A percentile compares a stretch with the other conserved stretches of the same genome.
These are phyloP conservation scores for Ranitomeya variabilis DNA, from an alignment of 2,113 vertebrate genomes.

Conservation along the genomic window DNA sequence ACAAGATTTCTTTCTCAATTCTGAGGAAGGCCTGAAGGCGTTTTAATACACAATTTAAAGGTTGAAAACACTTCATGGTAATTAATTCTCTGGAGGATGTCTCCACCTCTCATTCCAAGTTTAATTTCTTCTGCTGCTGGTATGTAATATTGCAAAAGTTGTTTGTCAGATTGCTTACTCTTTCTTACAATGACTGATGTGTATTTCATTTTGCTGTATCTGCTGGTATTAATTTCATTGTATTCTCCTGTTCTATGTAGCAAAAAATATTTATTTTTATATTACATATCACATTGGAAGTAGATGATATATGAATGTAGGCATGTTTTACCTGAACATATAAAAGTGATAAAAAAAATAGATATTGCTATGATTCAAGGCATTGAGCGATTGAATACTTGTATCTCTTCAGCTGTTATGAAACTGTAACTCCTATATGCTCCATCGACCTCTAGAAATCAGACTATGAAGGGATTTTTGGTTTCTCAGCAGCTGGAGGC, in stretches of 20 bases:
- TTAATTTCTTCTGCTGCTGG: constrained; percentile 14
- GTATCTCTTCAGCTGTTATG: too few species aligned
- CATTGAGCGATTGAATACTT: too few species aligned
- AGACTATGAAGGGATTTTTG: too few species aligned
- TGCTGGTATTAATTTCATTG: neutral
- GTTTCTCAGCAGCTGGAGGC: too few species aligned
- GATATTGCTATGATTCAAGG: too few species aligned
- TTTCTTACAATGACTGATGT: neutral
- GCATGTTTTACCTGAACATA: too few species aligned
- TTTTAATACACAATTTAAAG: constrained; percentile 25
- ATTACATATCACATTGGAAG: neutral
- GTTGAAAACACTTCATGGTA: constrained; percentile 24
- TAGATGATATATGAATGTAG: too few species aligned
- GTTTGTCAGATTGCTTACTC: neutral
- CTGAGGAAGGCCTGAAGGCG: constrained; percentile 15
- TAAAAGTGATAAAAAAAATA: too few species aligned
- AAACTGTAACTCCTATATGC: too few species aligned
- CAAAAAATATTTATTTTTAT: neutral
- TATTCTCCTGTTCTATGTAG: neutral
- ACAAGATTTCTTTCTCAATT: neutral
- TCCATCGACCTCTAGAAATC: too few species aligned
- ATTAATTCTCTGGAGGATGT: constrained; percentile 23
- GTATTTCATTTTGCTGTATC: neutral
- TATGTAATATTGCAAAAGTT: constrained; percentile 4
- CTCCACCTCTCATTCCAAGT: constrained; percentile 25